Percentiles rank a stretch among this genome's conserved stretches.
Evolutionary conservation across 2,113 vertebrate genomes (phyloP).

Genomic region (Oreocharis arfaki): DNA sequence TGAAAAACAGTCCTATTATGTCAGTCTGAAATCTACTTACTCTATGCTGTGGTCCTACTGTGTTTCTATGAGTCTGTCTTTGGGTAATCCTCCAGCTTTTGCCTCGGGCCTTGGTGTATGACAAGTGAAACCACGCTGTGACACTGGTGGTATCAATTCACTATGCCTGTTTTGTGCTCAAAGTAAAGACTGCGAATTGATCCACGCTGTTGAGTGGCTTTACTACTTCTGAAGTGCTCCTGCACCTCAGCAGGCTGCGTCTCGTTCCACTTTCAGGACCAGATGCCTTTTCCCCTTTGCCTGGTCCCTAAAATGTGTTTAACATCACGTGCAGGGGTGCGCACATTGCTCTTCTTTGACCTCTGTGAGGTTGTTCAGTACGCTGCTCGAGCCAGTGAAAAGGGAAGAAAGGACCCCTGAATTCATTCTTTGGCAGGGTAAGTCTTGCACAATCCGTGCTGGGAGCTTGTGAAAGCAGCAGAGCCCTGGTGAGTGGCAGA

Average conservation of each 20-base stretch:
- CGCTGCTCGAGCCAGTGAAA: background rate
- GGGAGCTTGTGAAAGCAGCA: background rate
- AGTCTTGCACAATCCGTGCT: background rate
- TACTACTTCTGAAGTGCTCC: background rate
- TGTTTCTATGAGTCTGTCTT: background rate
- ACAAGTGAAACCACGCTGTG: background rate
- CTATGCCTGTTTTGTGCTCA: background rate
- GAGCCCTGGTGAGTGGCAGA: background rate
- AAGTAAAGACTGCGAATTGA: background rate
- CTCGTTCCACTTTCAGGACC: background rate
- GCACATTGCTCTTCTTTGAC: fast-evolving
- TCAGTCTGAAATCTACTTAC: background rate
- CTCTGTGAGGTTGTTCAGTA: background rate
- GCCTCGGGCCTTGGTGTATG: background rate
- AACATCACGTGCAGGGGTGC: fast-evolving
- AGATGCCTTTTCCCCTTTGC: background rate
- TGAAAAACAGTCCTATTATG: background rate
- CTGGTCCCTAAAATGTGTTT: background rate
- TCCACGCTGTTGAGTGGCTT: background rate
- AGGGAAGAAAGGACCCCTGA: background rate
- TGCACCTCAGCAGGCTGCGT: background rate
- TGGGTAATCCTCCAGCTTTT: background rate
- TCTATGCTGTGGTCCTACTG: background rate
- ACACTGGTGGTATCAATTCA: background rate
- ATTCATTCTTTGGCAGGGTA: background rate